A percentile compares a stretch with the other conserved stretches of the same genome.
Conservation (phyloP, 2,797 vertebrate genomes). For the Bradypodion pumilum region DNA sequence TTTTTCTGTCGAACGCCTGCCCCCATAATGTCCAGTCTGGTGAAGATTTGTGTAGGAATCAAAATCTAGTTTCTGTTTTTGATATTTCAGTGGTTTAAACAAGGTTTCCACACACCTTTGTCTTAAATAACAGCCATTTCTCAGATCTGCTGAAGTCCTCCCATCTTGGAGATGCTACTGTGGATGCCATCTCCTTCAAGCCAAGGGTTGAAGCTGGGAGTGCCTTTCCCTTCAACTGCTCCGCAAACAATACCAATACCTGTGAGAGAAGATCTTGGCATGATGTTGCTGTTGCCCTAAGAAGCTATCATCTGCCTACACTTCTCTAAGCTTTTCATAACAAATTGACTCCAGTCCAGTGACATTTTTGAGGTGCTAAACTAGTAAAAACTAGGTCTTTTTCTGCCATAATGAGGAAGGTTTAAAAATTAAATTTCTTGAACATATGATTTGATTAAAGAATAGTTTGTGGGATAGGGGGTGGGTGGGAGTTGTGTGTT, state of each 20-base stretch:
- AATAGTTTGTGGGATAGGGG: background rate
- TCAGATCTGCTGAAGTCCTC: background rate
- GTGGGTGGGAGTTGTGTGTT: background rate
- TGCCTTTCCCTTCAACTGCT: background rate
- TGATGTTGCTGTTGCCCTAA: background rate
- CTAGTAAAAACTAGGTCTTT: background rate
- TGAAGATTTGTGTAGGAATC: too few species aligned
- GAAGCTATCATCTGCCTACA: background rate
- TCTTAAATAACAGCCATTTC: too few species aligned
- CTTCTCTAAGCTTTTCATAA: background rate
- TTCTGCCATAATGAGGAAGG: background rate
- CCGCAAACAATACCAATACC: background rate
- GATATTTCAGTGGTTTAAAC: too few species aligned
- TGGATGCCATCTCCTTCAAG: background rate
- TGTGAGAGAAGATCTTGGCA: background rate
- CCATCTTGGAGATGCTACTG: background rate
- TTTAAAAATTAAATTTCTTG: background rate
- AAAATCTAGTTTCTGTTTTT: too few species aligned
- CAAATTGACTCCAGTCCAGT: background rate
- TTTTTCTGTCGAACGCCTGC: too few species aligned
- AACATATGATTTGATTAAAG: background rate
- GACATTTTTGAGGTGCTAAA: background rate
- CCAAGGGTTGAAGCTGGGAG: background rate
- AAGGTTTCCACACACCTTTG: too few species aligned
- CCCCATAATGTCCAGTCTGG: too few species aligned